Evolutionary conservation across 2,113 vertebrate genomes (phyloP).

Genomic region (Phainopepla nitens): DNA sequence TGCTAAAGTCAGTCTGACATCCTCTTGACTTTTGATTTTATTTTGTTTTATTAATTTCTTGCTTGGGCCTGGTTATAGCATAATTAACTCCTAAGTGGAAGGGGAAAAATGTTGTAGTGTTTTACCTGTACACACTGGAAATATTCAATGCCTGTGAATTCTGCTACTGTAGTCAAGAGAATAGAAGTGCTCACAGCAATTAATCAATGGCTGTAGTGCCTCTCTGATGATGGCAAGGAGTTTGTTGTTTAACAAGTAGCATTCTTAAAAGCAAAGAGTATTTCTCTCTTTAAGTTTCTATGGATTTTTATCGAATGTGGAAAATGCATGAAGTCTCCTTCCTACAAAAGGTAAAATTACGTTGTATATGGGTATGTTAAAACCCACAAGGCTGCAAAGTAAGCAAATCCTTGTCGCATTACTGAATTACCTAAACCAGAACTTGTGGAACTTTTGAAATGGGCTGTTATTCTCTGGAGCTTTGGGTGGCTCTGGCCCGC

Average conservation of each 20-base stretch:
- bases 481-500: background rate
- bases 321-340: background rate
- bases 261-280: background rate
- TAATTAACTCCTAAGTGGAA: background rate
- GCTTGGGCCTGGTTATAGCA: background rate
- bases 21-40: background rate
- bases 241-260: constrained; percentile 2
- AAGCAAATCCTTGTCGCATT: accelerated
- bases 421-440: background rate
- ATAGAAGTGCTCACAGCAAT: background rate
- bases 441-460: background rate
- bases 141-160: background rate
- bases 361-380: background rate
- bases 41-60: background rate
- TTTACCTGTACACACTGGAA: background rate
- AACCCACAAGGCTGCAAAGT: background rate
- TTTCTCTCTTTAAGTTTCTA: background rate
- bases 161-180: background rate
- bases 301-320: background rate
- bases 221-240: background rate
- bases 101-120: background rate
- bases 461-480: background rate
- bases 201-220: background rate
- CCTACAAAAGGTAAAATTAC: background rate
- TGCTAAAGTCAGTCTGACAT: background rate